Conservation (phyloP, 2,888 invertebrate genomes). For the Cataglyphis livida region DNA sequence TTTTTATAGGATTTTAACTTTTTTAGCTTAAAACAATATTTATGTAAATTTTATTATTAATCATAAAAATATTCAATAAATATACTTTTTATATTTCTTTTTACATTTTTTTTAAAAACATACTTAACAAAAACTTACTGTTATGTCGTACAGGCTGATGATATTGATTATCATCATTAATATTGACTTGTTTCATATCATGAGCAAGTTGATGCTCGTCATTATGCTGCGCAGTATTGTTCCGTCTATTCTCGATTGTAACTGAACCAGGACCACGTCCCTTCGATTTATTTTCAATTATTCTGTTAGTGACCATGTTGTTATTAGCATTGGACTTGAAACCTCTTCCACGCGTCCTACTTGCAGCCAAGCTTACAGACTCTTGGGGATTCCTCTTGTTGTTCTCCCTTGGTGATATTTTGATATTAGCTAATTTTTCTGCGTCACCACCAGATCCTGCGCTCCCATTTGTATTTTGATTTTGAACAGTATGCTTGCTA, state of each 20-base stretch:
- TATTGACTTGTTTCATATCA: constrained; percentile 81
- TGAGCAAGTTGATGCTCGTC: constrained; percentile 81
- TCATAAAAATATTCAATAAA: background rate
- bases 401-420: constrained; percentile 75
- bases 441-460: constrained; percentile 73
- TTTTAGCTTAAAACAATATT: background rate
- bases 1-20: background rate
- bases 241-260: constrained; percentile 78
- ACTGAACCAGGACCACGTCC: constrained; percentile 80
- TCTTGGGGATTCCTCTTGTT: constrained; percentile 80
- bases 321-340: constrained; percentile 82
- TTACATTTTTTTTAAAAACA: background rate
- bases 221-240: constrained; percentile 74
- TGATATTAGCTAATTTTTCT: constrained; percentile 74
- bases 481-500: constrained; percentile 73
- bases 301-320: constrained; percentile 80
- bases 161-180: constrained; percentile 78
- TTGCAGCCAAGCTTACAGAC: constrained; percentile 79
- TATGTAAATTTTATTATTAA: background rate
- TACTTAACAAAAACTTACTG: constrained; percentile 73
- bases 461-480: constrained; percentile 79
- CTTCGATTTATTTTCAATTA: constrained; percentile 80
- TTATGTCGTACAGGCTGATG: constrained; percentile 80
- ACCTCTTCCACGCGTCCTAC: constrained; percentile 82
- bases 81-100: constrained; percentile 3